Evolutionary conservation across 2,797 vertebrate species (phyloP), one percentile per base, ranked within the genome.

Genomic region (Phaenicophaeus curvirostris): DNA sequence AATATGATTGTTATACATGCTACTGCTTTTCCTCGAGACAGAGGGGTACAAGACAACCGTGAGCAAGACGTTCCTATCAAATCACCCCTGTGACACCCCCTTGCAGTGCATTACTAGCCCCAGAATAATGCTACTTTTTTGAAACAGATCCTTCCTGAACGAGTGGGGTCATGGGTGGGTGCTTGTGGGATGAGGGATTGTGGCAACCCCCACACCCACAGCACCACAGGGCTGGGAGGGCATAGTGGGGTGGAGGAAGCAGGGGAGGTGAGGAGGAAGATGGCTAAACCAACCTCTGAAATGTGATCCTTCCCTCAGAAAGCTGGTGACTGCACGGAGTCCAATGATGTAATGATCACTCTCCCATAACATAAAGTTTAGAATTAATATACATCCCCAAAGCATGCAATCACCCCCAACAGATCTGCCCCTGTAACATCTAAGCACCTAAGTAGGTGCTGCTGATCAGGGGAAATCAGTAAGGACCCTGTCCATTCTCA

Each of bases 391-490:
- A 1, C 0, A 0, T 15, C 23, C 13, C 37, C 39, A 37, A 39
- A 74, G 69, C 16, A 5, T 4, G 44, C 1, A 0, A 19, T 31
- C 11, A 15, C 7, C 24, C 24, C 35, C 55, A 41, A 84, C 35
- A 42, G 62, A 59, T 46, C 59, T 62, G 71, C 19, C 17, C 30
- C 61, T 42, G 41, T 27, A 5, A 23, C 20, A 23, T 5, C 54
- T 58, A n/a, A n/a, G 33, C 31, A 7, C 21, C 24, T 7, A 15
- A 62, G 33, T 58, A 27, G 39, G 54, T 16, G 62, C 54, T 41
- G 51, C 80, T 15, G 30, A 1, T 12, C 0, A 5, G 1, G 41
- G 21, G 39, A 27, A 31, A 24, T 7, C 0, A 0, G 3, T 15
- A 62, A 41, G 30, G 48, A 50, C 58, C 6, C 6, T 0, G 4